A percentile compares a stretch with the other conserved stretches of the same genome.
Evolutionary conservation across 2,113 vertebrate genomes (phyloP).

Genomic region (Zosterops borbonicus): DNA sequence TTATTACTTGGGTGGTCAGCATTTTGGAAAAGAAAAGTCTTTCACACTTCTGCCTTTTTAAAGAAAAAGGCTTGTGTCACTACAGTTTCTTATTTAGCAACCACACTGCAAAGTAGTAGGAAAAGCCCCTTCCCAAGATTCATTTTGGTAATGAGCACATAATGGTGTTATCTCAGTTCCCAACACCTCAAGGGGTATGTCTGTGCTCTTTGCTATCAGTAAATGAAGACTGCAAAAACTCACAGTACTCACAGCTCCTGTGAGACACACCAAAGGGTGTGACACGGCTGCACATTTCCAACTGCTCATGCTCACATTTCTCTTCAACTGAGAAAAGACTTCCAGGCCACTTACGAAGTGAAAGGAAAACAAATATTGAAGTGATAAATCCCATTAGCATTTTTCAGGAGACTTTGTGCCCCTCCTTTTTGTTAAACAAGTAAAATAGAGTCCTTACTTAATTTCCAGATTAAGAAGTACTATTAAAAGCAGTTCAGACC

Average conservation of each 20-base stretch:
- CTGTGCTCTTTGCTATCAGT: rapidly evolving
- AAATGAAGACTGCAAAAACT: neutral
- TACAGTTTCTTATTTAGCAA: neutral
- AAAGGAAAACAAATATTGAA: neutral
- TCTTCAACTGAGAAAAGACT: neutral
- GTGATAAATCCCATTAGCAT: neutral
- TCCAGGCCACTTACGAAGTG: neutral
- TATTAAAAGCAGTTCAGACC: neutral
- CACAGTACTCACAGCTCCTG: rapidly evolving
- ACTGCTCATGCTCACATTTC: neutral
- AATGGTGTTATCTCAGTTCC: neutral
- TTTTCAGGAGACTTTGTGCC: neutral
- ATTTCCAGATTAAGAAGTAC: neutral
- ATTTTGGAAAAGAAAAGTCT: neutral
- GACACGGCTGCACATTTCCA: neutral
- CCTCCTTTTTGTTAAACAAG: neutral
- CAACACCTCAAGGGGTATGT: neutral
- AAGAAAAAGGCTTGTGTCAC: neutral
- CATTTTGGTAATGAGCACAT: neutral
- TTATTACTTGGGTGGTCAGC: neutral
- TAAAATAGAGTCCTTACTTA: neutral
- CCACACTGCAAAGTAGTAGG: neutral
- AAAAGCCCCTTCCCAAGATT: neutral
- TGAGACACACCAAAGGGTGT: neutral
- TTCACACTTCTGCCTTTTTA: neutral